Percentiles rank a stretch among this genome's conserved stretches.
These are phyloP conservation scores for Caenorhabditis remanei DNA, from an alignment of 1,140 invertebrate genomes.

Conservation along the genomic window DNA sequence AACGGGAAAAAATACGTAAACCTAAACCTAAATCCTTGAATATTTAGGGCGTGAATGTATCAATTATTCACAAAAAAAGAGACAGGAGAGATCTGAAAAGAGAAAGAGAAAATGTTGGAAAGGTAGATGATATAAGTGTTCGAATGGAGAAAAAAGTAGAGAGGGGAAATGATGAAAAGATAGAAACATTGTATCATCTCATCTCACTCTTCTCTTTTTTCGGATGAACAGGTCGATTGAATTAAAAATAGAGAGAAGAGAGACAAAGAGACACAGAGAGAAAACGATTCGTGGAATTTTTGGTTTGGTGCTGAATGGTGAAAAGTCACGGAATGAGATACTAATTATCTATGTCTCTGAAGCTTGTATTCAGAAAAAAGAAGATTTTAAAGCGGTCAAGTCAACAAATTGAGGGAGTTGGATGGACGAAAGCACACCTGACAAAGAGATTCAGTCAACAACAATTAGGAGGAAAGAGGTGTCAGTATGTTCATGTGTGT, in stretches of 20 bases:
- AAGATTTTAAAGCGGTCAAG: background rate
- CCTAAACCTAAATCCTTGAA: background rate
- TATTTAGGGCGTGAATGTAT: background rate
- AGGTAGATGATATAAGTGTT: background rate
- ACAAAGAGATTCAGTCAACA: slow-evolving; percentile 1
- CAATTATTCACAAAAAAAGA: background rate
- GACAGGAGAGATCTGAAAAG: background rate
- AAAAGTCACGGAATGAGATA: background rate
- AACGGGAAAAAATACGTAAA: background rate
- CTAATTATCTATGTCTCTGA: background rate
- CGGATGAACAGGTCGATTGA: background rate
- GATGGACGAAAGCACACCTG: background rate
- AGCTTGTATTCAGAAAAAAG: background rate
- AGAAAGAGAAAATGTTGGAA: background rate
- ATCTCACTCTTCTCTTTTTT: background rate
- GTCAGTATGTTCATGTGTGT: too few species aligned
- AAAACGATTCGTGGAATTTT: background rate
- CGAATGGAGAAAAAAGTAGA: background rate
- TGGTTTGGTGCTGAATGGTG: background rate
- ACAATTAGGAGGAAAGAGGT: slow-evolving; percentile 4
- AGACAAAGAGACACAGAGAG: slow-evolving; percentile 5
- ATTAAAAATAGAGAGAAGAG: slow-evolving; percentile 5
- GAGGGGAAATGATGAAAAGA: background rate
- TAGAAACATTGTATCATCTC: background rate
- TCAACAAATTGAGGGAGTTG: background rate